Conservation (phyloP, 2,888 invertebrate genomes). For the Onthophagus sagittarius region DNA sequence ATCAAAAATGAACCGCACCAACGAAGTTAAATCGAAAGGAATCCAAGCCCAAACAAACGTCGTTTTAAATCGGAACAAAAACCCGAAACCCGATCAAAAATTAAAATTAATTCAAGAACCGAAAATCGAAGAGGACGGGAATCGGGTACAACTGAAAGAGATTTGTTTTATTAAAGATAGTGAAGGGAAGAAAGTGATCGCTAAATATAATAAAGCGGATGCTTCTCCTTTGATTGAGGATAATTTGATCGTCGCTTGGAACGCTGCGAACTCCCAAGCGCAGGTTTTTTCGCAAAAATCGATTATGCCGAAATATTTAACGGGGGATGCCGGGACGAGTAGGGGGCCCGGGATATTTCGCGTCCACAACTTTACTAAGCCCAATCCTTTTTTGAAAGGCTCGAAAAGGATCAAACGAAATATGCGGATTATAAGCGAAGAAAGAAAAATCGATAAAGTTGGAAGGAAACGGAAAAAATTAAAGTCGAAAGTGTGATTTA, state of each 20-base stretch:
- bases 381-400: slow-evolving; percentile 33
- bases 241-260: slow-evolving; percentile 44
- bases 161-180: slow-evolving; percentile 44
- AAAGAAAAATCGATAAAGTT: slow-evolving; percentile 40
- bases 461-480: slow-evolving; percentile 41
- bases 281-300: slow-evolving; percentile 39
- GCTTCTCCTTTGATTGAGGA: slow-evolving; percentile 33
- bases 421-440: slow-evolving; percentile 37
- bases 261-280: slow-evolving; percentile 34
- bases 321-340: slow-evolving; percentile 35
- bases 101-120: slow-evolving; percentile 24
- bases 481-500: slow-evolving; percentile 16
- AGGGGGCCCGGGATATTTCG: slow-evolving; percentile 36
- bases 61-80: neutral
- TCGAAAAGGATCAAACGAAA: slow-evolving; percentile 39
- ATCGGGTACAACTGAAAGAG: slow-evolving; percentile 40
- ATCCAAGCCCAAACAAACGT: neutral
- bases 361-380: slow-evolving; percentile 42
- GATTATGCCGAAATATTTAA: slow-evolving; percentile 20
- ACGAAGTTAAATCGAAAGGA: slow-evolving; percentile 3
- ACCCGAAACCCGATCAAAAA: slow-evolving; percentile 10
- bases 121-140: slow-evolving; percentile 29
- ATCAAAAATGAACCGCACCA: neutral
- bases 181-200: slow-evolving; percentile 44
- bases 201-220: slow-evolving; percentile 40